A percentile compares a stretch with the other conserved stretches of the same genome.
These are phyloP conservation scores for Ectobius pallidus DNA, from an alignment of 2,888 invertebrate genomes.

Conservation along the genomic window DNA sequence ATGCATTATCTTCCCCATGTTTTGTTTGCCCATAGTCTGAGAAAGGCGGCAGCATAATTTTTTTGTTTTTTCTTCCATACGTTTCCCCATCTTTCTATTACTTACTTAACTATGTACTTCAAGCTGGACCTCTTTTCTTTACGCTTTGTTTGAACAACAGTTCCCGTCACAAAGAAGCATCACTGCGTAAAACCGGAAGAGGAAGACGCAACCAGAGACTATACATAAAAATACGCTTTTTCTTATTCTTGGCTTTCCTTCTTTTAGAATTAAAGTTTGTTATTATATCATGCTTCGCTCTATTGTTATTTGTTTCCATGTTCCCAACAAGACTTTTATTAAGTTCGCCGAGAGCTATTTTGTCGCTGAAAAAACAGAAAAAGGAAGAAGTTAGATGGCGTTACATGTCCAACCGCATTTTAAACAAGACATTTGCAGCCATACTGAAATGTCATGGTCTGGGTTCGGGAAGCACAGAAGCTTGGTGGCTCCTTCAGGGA, in stretches of 20 bases:
- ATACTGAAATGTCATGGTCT: no score
- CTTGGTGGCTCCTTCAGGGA: no score
- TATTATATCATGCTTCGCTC: slow-evolving; percentile 7
- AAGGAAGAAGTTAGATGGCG: neutral
- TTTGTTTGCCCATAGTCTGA: slow-evolving; percentile 13
- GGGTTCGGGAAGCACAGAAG: no score
- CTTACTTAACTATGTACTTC: slow-evolving; percentile 12
- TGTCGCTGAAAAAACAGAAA: neutral
- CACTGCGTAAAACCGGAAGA: slow-evolving; percentile 4
- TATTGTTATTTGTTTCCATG: slow-evolving; percentile 17
- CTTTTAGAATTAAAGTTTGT: slow-evolving; percentile 27
- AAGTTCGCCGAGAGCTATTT: neutral
- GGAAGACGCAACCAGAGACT: neutral
- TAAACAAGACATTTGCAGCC: no score
- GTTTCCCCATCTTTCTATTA: neutral
- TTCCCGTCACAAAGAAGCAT: neutral
- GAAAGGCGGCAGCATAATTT: neutral
- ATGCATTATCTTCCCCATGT: slow-evolving; percentile 31
- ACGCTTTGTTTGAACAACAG: slow-evolving; percentile 11
- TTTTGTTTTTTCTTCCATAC: neutral
- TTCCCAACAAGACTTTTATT: slow-evolving; percentile 19
- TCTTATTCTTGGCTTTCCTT: neutral
- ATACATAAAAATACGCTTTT: slow-evolving; percentile 21
- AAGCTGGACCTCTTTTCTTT: slow-evolving; percentile 12
- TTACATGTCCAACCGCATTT: no score